These are phyloP conservation scores for Tragulus kanchil DNA, from an alignment of 2,113 vertebrate genomes.

Conservation along the genomic window DNA sequence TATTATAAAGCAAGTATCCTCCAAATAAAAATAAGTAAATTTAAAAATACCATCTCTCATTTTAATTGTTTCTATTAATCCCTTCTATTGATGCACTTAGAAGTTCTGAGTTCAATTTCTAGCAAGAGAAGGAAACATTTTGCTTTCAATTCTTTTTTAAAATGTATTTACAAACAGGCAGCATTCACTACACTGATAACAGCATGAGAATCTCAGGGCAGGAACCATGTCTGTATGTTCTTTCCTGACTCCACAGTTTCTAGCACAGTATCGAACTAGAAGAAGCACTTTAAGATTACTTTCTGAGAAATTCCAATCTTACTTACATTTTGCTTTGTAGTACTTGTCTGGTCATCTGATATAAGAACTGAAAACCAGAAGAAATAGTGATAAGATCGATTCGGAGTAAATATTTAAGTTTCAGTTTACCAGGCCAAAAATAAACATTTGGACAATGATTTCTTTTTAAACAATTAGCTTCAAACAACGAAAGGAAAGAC, in stretches of 20 bases:
- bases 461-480: conserved; percentile 55
- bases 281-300: background rate
- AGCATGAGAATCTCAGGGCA: background rate
- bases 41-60: background rate
- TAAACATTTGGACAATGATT: conserved; percentile 7
- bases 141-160: background rate
- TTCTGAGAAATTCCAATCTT: background rate
- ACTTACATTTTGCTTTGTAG: background rate
- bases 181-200: too few species aligned
- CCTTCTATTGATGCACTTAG: background rate
- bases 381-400: background rate
- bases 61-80: background rate
- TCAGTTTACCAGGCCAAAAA: conserved; percentile 8
- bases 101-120: background rate
- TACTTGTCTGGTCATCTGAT: background rate
- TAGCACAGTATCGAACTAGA: background rate
- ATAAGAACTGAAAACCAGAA: background rate
- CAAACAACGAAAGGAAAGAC: conserved; percentile 55
- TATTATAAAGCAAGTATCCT: background rate
- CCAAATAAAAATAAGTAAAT: background rate
- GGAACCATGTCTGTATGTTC: background rate
- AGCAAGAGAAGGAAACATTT: background rate
- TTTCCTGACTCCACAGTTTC: background rate
- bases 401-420: background rate
- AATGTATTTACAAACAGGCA: background rate